phyloP scores from a whole-genome alignment of 1,140 invertebrate genomes.

The Goniozus legneri region DNA sequence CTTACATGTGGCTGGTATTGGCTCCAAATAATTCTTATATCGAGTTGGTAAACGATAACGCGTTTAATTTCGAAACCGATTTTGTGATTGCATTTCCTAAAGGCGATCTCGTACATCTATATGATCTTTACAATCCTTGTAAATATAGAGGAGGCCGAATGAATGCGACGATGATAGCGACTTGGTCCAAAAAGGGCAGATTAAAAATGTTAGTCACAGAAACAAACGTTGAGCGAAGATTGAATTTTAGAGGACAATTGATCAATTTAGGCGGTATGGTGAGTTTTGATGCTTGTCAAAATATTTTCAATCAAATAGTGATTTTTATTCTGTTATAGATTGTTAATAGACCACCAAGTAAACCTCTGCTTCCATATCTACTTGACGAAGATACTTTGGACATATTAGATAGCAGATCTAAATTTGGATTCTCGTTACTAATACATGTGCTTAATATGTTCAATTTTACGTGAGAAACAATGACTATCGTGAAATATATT shows the following conservation, averaged over 20 bases:
- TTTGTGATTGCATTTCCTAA: conserved; percentile 7
- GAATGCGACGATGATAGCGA: conserved; percentile 21
- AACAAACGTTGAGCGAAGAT: conserved; percentile 18
- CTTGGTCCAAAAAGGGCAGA: conserved; percentile 13
- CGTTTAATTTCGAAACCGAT: conserved; percentile 24
- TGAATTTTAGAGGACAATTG: conserved; percentile 22
- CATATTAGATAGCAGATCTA: conserved; percentile 17
- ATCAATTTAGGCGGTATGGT: conserved; percentile 14
- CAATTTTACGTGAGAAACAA: conserved; percentile 25
- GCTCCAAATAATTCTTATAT: background rate
- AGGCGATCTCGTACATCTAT: conserved; percentile 1
- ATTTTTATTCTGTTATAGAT: conserved; percentile 3
- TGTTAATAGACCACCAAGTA: conserved; percentile 4
- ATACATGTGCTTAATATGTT: conserved; percentile 15
- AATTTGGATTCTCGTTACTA: conserved; percentile 22
- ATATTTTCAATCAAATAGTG: background rate
- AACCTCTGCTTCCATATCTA: conserved; percentile 16
- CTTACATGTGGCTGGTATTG: conserved; percentile 27
- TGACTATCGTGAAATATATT: background rate
- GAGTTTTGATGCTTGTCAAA: background rate
- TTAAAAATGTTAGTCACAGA: conserved; percentile 12
- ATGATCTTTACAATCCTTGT: conserved; percentile 28
- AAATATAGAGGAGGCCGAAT: conserved; percentile 20
- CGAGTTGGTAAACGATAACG: conserved; percentile 17
- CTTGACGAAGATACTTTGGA: background rate